A percentile compares a stretch with the other conserved stretches of the same genome.
These are phyloP conservation scores for Strix uralensis DNA, from an alignment of 2,113 vertebrate species.

Conservation along the genomic window DNA sequence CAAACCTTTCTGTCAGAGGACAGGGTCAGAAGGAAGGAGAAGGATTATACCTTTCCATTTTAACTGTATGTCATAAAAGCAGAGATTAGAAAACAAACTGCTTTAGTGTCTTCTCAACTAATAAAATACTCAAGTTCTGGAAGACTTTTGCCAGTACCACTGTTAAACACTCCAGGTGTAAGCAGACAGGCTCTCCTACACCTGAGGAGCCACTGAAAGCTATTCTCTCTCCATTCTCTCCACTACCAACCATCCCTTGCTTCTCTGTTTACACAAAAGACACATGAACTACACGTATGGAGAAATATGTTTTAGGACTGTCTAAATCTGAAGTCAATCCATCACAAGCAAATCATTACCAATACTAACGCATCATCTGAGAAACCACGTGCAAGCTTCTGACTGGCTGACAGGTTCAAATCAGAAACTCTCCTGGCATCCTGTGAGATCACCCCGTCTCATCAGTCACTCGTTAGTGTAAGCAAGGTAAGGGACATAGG, in stretches of 20 bases:
- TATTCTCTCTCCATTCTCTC: neutral
- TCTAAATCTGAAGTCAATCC: neutral
- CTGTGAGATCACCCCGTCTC: neutral
- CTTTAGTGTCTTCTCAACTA: neutral
- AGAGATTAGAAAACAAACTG: neutral
- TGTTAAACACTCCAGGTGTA: neutral
- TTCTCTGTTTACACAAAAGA: neutral
- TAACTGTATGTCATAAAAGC: neutral
- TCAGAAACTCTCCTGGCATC: neutral
- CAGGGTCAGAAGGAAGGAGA: neutral
- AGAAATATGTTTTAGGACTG: neutral
- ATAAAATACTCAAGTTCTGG: neutral
- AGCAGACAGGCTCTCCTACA: neutral
- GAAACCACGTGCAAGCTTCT: neutral
- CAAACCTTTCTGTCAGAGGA: neutral
- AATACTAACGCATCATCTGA: neutral
- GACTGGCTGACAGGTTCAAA: neutral
- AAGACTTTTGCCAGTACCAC: neutral
- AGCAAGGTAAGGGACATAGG: accelerated
- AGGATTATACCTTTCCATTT: neutral
- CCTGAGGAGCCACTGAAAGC: neutral
- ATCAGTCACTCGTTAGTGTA: neutral
- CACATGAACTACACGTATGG: neutral
- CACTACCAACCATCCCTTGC: neutral
- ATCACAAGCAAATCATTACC: neutral